phyloP scores from a whole-genome alignment of 2,797 vertebrate genomes.

The Potorous gilbertii region DNA sequence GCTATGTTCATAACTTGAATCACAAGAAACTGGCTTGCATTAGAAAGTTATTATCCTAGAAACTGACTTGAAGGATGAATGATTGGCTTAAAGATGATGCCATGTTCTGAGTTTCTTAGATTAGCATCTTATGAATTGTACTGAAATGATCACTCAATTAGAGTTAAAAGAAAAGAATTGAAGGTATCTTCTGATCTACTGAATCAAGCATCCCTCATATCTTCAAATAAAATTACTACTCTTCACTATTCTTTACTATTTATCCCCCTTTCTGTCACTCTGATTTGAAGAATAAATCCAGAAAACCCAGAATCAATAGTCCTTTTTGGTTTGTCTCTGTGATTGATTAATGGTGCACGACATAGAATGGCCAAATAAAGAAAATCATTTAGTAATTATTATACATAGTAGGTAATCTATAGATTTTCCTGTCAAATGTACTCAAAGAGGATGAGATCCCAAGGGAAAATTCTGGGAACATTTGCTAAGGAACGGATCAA shows the following conservation, averaged over 20 bases:
- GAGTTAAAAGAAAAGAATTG: not conserved
- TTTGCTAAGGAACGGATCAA: conserved; percentile 62
- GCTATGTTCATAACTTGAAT: too few relatives aligned
- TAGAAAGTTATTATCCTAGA: too few relatives aligned
- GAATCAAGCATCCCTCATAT: not conserved
- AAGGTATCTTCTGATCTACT: not conserved
- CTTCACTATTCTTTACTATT: not conserved
- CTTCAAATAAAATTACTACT: not conserved
- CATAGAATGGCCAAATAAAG: conserved; percentile 41
- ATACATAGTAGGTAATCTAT: not conserved
- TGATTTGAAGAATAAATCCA: not conserved
- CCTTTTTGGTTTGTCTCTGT: not conserved
- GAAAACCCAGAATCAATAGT: not conserved
- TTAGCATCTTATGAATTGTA: not conserved
- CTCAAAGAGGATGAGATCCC: conserved; percentile 25
- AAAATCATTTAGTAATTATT: conserved; percentile 23
- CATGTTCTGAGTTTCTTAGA: too few relatives aligned
- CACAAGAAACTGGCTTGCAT: too few relatives aligned
- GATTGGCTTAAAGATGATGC: too few relatives aligned
- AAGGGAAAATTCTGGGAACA: conserved; percentile 13
- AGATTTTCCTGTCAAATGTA: conserved; percentile 50
- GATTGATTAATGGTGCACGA: conserved; percentile 1
- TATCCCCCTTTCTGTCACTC: not conserved
- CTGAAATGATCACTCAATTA: conserved; percentile 35
- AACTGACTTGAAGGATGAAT: too few relatives aligned